phyloP scores from a whole-genome alignment of 1,140 invertebrate genomes.

The Aphelenchoides fujianensis region DNA sequence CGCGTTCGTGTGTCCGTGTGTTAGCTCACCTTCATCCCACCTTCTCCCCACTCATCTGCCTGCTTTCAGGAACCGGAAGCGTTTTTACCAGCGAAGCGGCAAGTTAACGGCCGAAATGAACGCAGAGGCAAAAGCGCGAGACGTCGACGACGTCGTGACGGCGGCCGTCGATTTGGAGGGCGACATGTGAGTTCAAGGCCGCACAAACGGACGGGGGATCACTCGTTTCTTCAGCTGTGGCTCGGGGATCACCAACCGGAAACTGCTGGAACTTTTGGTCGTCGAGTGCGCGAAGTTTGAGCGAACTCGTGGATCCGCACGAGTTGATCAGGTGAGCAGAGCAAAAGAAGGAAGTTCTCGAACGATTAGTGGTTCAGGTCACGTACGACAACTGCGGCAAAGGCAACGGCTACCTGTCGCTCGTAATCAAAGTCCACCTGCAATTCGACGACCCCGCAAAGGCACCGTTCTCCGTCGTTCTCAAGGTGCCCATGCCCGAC shows the following conservation, averaged over 20 bases:
- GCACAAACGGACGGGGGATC: no score
- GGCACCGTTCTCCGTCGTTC: background rate
- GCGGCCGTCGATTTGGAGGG: background rate
- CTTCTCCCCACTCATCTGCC: no score
- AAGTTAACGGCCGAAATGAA: background rate
- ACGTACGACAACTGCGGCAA: constrained; percentile 1
- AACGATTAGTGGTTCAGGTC: background rate
- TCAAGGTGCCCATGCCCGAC: constrained; percentile 7
- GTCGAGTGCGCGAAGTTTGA: background rate
- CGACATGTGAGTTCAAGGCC: no score
- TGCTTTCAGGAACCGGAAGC: background rate
- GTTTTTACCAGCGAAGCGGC: background rate
- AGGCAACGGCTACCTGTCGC: constrained; percentile 7
- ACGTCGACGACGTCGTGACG: background rate
- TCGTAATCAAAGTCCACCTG: constrained; percentile 4
- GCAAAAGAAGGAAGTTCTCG: background rate
- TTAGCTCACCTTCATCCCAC: no score
- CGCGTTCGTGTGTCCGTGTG: no score
- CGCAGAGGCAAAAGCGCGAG: background rate
- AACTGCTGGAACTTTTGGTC: background rate
- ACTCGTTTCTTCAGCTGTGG: no score
- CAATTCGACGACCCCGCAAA: background rate
- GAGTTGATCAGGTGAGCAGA: background rate
- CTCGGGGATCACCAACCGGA: background rate
- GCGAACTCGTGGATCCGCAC: background rate